Evolutionary conservation across 2,113 vertebrate genomes (phyloP).

Genomic region (Bubalus kerabau): DNA sequence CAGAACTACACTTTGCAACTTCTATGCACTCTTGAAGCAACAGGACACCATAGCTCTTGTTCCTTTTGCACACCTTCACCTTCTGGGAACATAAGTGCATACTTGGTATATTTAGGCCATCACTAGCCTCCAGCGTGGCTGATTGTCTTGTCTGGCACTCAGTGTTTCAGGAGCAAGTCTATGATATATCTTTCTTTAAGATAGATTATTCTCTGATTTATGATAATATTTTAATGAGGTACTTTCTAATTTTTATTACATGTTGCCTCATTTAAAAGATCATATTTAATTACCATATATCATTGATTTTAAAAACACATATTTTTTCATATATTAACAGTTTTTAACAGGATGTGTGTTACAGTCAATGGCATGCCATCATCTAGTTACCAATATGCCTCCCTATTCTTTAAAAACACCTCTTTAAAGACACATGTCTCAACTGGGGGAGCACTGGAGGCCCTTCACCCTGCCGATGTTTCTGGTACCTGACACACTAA

Average conservation of each 20-base stretch:
- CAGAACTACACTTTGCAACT: neutral
- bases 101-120: neutral
- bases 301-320: neutral
- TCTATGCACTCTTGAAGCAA: neutral
- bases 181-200: neutral
- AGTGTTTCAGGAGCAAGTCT: neutral
- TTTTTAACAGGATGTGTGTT: slow-evolving; percentile 15
- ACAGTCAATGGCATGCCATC: neutral
- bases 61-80: neutral
- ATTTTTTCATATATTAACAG: neutral
- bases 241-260: neutral
- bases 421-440: neutral
- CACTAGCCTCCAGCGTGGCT: rapidly evolving
- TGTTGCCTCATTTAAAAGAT: neutral
- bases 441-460: neutral
- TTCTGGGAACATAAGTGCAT: neutral
- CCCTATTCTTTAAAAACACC: neutral
- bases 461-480: neutral
- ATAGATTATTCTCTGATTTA: neutral
- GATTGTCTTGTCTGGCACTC: neutral
- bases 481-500: neutral
- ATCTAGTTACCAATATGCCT: neutral
- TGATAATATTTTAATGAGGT: neutral
- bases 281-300: neutral
- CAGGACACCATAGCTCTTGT: neutral